These are phyloP conservation scores for Porites lobata DNA, from an alignment of 92 coral and sea anemone genomes.

Conservation along the genomic window DNA sequence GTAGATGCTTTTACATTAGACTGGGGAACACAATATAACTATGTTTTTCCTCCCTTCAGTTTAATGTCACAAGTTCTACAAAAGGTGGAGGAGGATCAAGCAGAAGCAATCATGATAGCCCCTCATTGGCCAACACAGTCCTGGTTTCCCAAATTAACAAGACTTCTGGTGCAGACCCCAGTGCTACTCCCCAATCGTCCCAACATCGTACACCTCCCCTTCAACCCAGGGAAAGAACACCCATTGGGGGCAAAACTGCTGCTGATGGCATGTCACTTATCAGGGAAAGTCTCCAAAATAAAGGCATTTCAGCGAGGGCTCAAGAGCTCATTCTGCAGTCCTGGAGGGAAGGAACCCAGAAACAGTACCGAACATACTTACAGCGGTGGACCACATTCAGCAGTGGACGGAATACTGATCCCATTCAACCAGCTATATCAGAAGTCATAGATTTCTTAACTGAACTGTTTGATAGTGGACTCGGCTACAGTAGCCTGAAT, in stretches of 20 bases:
- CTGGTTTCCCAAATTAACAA: too few species aligned
- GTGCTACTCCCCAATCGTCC: constrained; percentile 38
- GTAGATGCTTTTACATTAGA: too few species aligned
- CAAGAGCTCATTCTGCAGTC: constrained; percentile 44
- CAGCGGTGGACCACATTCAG: constrained; percentile 31
- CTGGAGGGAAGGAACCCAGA: constrained; percentile 49
- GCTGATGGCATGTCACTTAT: constrained; percentile 49
- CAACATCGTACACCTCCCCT: constrained; percentile 44
- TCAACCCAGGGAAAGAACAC: constrained; percentile 43
- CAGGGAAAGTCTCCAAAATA: constrained; percentile 29
- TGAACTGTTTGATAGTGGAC: too few species aligned
- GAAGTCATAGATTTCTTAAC: too few species aligned
- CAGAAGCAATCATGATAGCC: too few species aligned
- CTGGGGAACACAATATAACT: too few species aligned
- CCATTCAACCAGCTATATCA: constrained; percentile 40
- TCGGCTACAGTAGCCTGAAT: too few species aligned
- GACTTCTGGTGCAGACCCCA: too few species aligned
- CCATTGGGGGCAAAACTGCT: constrained; percentile 34
- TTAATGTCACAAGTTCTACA: too few species aligned
- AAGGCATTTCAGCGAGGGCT: constrained; percentile 44
- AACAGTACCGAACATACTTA: constrained; percentile 33
- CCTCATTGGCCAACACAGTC: too few species aligned
- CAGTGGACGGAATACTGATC: constrained; percentile 33
- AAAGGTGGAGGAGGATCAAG: too few species aligned
- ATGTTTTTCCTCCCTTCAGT: too few species aligned